Evolutionary conservation across 2,888 invertebrate genomes (phyloP), one percentile per base, ranked within the genome.

Genomic region (Endotricha flammealis): DNA sequence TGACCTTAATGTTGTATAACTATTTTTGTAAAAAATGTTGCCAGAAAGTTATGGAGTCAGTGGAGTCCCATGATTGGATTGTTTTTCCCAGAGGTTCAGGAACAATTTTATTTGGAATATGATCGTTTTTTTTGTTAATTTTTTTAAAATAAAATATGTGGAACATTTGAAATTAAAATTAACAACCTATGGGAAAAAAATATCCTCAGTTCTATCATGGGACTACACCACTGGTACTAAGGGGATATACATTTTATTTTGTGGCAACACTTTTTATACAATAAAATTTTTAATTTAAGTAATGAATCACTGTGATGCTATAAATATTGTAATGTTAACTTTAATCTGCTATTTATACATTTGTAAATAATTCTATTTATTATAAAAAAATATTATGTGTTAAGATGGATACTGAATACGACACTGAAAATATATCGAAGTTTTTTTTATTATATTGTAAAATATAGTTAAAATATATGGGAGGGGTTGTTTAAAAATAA

Each of bases 241-340:
- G n/a, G n/a, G n/a, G n/a, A n/a, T n/a, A 2, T 4, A 9, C 4
- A 4, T 29, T 29, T 10, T 14, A 12, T 20, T n/a, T 13, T 1
- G 7, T 12, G 10, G 25, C 25, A 25, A 33, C 12, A 24, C 25
- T 25, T 25, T 11, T 14, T 32, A 2, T 9, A 16, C 7, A 4
- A 25, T 20, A 3, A 12, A 20, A 10, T 25, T 23, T 43, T 40
- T 46, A 32, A 44, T 42, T 35, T 41, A 38, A 48, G 39, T 52
- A 57, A 72, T 68, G 68, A 80, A 81, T 78, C 78, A 82, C 85
- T 85, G 85, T 85, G 85, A 85, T 85, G 81, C 78, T 83, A 80
- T 71, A 51, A 73, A 58, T 45, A 64, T 68, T 59, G 48, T 63
- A 67, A 57, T 57, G 56, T 57, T 61, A 54, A 60, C 44, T 53